A percentile compares a stretch with the other conserved stretches of the same genome.
These are phyloP conservation scores for Rhagium mordax DNA, from an alignment of 2,888 invertebrate species.

Conservation along the genomic window DNA sequence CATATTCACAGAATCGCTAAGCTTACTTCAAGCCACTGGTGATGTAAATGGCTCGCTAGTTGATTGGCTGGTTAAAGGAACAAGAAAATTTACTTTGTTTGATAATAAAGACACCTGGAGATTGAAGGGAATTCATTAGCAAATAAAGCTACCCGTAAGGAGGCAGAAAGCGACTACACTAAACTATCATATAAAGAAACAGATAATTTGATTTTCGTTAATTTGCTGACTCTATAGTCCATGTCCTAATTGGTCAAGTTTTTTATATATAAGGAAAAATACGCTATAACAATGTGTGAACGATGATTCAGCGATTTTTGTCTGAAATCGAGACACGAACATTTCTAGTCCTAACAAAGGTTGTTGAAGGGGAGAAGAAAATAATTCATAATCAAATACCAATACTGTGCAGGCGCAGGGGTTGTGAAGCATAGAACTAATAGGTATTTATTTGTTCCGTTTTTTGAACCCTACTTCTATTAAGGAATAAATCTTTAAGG, in stretches of 20 bases:
- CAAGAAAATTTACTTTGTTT: no score
- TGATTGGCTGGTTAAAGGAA: no score
- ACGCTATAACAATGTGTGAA: neutral
- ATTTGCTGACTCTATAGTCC: neutral
- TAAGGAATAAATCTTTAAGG: slow-evolving; percentile 16
- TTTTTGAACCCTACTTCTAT: neutral
- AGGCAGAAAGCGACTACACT: no score
- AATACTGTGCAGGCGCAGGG: slow-evolving; percentile 12
- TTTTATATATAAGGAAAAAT: neutral
- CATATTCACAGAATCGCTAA: no score
- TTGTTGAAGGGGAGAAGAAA: slow-evolving; percentile 1
- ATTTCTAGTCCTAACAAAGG: slow-evolving; percentile 3
- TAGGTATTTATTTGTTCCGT: slow-evolving; percentile 12
- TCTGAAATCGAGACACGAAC: neutral
- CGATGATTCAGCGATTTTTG: neutral
- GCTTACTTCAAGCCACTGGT: no score
- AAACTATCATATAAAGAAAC: neutral
- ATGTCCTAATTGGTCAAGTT: neutral
- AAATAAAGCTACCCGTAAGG: no score
- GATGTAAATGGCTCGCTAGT: no score
- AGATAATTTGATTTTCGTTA: neutral
- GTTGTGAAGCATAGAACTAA: slow-evolving; percentile 5
- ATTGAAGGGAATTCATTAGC: neutral
- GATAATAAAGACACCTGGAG: no score
- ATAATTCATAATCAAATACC: slow-evolving; percentile 21